Percentiles rank a stretch among this genome's conserved stretches.
Conservation (phyloP, 1,140 invertebrate species). For the Bombus huntii region DNA sequence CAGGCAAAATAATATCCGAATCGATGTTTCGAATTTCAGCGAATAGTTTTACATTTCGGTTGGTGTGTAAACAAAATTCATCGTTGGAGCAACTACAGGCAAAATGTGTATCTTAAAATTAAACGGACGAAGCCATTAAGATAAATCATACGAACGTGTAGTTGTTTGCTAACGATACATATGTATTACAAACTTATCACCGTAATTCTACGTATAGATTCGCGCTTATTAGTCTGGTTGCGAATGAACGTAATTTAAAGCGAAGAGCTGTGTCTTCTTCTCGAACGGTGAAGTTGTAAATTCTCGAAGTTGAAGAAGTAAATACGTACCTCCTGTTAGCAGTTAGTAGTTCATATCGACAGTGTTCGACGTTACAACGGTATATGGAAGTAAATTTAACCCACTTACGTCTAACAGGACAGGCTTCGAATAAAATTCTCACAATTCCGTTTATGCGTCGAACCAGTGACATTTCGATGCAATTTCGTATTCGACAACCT, state of each 20-base stretch:
- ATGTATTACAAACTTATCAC: too few species aligned
- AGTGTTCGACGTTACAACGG: not conserved
- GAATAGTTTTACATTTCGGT: too few species aligned
- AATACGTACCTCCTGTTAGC: not conserved
- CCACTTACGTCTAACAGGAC: constrained; percentile 19
- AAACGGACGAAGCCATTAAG: too few species aligned
- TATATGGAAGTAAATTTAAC: constrained; percentile 18
- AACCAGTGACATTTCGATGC: not conserved
- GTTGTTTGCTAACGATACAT: too few species aligned
- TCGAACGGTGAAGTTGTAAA: too few species aligned
- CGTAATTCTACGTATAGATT: too few species aligned
- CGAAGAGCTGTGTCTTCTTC: not conserved
- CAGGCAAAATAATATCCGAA: too few species aligned
- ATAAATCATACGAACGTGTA: too few species aligned
- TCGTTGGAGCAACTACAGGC: too few species aligned
- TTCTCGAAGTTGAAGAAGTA: not conserved
- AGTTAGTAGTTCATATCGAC: not conserved
- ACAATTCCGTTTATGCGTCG: not conserved
- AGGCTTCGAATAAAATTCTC: constrained; percentile 12
- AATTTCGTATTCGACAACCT: not conserved
- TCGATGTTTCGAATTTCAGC: too few species aligned
- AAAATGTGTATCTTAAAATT: too few species aligned
- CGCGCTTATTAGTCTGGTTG: not conserved
- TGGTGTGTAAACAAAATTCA: too few species aligned
- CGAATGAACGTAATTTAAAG: not conserved